These are phyloP conservation scores for Columba livia DNA, from an alignment of 2,113 vertebrate genomes.

Conservation along the genomic window DNA sequence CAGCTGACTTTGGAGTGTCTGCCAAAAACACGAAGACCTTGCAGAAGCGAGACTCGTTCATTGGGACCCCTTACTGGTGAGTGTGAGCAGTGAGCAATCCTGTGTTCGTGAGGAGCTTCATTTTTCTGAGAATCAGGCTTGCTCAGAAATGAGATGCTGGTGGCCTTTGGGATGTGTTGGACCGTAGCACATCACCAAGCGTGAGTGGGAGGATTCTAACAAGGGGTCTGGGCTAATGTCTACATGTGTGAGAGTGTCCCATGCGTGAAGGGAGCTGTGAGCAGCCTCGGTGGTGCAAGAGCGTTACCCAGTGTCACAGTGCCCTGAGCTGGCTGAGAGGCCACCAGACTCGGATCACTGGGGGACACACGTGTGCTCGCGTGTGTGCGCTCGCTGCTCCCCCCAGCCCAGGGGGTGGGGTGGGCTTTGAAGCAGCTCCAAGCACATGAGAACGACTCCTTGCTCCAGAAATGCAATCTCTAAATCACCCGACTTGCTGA, in stretches of 20 bases:
- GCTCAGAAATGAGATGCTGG: background rate
- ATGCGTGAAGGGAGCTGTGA: background rate
- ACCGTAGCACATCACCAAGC: background rate
- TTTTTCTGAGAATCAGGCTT: background rate
- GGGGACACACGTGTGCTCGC: background rate
- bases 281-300: rapidly evolving
- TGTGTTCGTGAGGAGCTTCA: rapidly evolving
- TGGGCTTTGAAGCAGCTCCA: constrained; percentile 44
- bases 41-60: constrained; percentile 94
- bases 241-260: background rate
- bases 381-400: background rate
- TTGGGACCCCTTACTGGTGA: constrained; percentile 97
- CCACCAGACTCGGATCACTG: background rate
- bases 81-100: constrained; percentile 38
- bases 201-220: background rate
- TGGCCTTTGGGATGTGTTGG: background rate
- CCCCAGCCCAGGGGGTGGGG: background rate
- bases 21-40: constrained; percentile 94
- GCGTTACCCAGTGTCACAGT: rapidly evolving
- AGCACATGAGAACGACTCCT: background rate
- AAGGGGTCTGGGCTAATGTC: background rate
- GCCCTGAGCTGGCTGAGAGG: rapidly evolving
- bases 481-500: constrained; percentile 31
- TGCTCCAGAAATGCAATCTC: constrained; percentile 7
- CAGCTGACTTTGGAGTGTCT: constrained; percentile 97